Base-by-base conservation (phyloP, 1,140 invertebrate species). In the Formica exsecta region DNA sequence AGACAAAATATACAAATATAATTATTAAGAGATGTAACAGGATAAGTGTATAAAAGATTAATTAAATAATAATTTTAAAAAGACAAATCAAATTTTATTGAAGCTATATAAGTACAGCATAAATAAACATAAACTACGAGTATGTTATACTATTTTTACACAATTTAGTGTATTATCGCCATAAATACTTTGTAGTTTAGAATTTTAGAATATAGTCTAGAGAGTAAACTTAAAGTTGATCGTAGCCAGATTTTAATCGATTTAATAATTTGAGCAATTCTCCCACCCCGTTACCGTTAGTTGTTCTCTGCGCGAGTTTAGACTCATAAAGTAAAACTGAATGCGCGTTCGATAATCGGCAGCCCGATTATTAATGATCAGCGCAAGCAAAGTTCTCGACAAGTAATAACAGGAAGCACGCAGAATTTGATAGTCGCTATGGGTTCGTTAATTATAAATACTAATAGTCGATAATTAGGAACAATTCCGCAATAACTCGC, bases 361-460 rank as follows among this genome's bases (percentile, higher is more conserved):
- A n/a, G 22, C 22, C 7, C 11, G 62, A 79, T 80, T 73, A 83
- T 74, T 83, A 83, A 83, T 83, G 68, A 83, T 83, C 79, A 32
- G 62, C 79, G 66, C 51, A 19, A 51, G 54, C 57, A 83, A 81
- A 73, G 79, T 83, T 83, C 79, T 83, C 54, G 38, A 54, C 79
- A 83, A 83, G 79, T 74, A 83, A 83, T 83, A 83, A 83, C 25
- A 74, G 68, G 38, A 51, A 51, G 36, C 38, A 84, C 57, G 77
- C 41, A 65, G 75, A 71, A 88, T 88, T 88, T 87, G 86, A 88
- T 84, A 66, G 77, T 59, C 38, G 64, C 51, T 48, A 51, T 11
- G 19, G 85, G 36, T 73, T 62, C 76, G 85, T 85, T 84, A 87
- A 87, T 88, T 88, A 85, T 88, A 66, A 87, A 87, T 88, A 86